phyloP scores from a whole-genome alignment of 1,140 invertebrate species.

The Orchestia grillus region DNA sequence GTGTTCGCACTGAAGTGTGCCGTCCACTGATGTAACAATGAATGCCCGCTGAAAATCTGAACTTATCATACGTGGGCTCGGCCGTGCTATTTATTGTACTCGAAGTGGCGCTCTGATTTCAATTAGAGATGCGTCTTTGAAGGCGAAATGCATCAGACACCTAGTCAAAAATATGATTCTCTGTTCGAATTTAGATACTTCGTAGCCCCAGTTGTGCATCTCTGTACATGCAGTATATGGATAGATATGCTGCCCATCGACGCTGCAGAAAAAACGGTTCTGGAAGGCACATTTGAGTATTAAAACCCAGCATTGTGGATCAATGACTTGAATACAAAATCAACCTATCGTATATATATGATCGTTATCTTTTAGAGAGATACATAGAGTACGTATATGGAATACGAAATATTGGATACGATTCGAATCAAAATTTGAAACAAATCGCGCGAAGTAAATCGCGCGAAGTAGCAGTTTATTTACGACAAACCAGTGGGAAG shows the following conservation, averaged over 20 bases:
- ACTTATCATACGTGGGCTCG: neutral
- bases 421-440: no score
- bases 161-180: neutral
- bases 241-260: neutral
- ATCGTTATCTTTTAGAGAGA: no score
- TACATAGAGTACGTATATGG: no score
- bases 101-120: neutral
- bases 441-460: no score
- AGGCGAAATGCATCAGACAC: neutral
- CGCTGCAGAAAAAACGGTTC: neutral
- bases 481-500: no score
- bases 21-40: neutral
- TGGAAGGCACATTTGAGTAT: neutral
- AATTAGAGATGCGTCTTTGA: slow-evolving; percentile 8
- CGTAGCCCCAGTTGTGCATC: neutral
- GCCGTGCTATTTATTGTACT: neutral
- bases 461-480: no score
- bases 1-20: neutral
- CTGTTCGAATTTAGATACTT: neutral
- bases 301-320: neutral
- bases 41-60: neutral
- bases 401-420: no score
- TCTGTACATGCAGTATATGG: neutral
- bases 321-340: neutral
- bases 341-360: no score